Base-by-base conservation (phyloP, 2,797 vertebrate genomes). In the Ptychobarbus kaznakovi region DNA sequence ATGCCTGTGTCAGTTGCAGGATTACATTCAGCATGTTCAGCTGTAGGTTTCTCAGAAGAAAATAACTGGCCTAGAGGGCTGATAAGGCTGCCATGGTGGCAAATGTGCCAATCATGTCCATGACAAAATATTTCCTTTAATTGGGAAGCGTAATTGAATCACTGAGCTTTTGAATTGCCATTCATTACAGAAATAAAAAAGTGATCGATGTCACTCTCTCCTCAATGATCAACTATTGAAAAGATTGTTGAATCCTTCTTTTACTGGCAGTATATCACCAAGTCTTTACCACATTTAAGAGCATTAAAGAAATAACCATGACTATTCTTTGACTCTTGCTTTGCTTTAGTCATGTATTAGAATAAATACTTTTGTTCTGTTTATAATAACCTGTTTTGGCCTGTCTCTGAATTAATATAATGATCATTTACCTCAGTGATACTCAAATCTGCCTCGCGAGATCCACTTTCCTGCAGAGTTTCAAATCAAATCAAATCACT, bases 171-270 rank as follows among this genome's bases (percentile, higher is more conserved):
- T 84, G 73, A 84, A 87, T 82, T 69, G 16, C 51, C 80, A 85
- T 89, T 82, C 77, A 87, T 85, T 80, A 84, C 74, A 80, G 69
- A 86, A 58, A 88, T 51, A 70, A 86, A 61, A 40, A 72, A 9
- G 46, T 81, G 82, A 90, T 88, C 83, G 80, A 90, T 87, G 68
- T 69, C 44, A 80, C 86, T 70, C 56, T 82, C 75, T 85, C 66
- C 77, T 88, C 80, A 81, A 40, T 85, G 22, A 84, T 88, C 77
- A 89, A 86, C 86, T 89, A 86, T 89, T 88, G 80, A 87, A 86
- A 86, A 86, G 84, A 86, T 88, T 65, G 85, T 83, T 84, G 80
- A 87, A 81, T 88, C 80, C 76, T 86, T 79, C n/a, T 72, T 70
- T 51, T 85, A 72, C 44, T 82, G 44, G 16, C 75, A 80, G 87